phyloP scores from a whole-genome alignment of 2,113 vertebrate species.

The Entelurus aequoreus region DNA sequence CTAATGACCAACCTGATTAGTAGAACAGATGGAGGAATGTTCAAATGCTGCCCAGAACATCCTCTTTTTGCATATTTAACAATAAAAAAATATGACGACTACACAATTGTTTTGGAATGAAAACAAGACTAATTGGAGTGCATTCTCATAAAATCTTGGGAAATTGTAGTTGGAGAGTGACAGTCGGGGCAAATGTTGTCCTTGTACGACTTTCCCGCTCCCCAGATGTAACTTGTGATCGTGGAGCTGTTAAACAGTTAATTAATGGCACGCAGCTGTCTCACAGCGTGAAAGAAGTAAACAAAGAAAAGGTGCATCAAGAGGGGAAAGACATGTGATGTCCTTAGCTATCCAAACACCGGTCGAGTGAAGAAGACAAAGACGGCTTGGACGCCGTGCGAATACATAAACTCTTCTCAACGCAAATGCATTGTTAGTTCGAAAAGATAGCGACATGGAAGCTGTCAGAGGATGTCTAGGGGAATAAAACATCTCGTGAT shows the following conservation, averaged over 20 bases:
- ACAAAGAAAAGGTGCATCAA: constrained; percentile 19
- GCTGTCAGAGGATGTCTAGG: constrained; percentile 18
- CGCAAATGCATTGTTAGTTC: constrained; percentile 15
- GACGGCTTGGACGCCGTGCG: constrained; percentile 5
- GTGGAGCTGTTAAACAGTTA: constrained; percentile 55
- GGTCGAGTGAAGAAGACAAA: constrained; percentile 13
- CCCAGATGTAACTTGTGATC: constrained; percentile 50
- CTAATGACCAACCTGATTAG: too few species aligned
- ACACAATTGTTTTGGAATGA: too few species aligned
- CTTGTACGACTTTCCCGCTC: constrained; percentile 41
- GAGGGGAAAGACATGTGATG: constrained; percentile 7
- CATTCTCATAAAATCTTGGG: too few species aligned
- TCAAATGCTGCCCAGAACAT: too few species aligned
- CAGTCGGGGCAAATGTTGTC: constrained; percentile 25
- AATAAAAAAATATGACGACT: too few species aligned
- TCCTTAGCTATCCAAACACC: constrained; percentile 5
- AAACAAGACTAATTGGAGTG: too few species aligned
- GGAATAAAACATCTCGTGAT: constrained; percentile 13
- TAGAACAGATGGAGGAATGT: too few species aligned
- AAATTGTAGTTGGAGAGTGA: not conserved
- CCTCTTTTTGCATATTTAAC: too few species aligned
- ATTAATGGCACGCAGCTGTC: constrained; percentile 49
- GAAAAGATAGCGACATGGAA: constrained; percentile 11
- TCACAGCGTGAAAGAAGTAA: not conserved
- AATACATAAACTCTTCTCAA: constrained; percentile 20